Evolutionary conservation across 2,888 invertebrate species (phyloP).

Genomic region (Macropis europaea): DNA sequence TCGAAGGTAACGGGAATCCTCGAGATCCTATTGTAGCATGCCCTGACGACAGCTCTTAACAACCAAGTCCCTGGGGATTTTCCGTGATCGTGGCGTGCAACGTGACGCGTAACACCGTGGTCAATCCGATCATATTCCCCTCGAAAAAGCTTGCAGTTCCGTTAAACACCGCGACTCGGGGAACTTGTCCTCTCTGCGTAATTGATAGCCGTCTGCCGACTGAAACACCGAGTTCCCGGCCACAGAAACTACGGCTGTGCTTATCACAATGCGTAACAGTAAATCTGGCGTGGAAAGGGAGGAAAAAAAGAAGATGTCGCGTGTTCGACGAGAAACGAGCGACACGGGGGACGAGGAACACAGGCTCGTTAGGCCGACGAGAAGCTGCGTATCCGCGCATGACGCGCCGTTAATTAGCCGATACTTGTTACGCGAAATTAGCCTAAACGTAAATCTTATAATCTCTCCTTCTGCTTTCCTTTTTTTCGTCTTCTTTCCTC

Average conservation of each 20-base stretch:
- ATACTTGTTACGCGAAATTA: slow-evolving; percentile 50
- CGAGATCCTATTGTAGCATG: not conserved
- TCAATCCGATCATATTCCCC: slow-evolving; percentile 23
- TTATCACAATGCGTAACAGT: slow-evolving; percentile 48
- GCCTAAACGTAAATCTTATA: slow-evolving; percentile 48
- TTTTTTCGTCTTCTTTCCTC: not conserved
- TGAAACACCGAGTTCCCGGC: slow-evolving; percentile 1
- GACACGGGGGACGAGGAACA: not conserved
- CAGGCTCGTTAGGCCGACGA: slow-evolving; percentile 25
- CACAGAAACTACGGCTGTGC: slow-evolving; percentile 18
- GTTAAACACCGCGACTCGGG: slow-evolving; percentile 8
- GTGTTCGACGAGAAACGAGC: not conserved
- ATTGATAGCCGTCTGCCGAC: slow-evolving; percentile 31
- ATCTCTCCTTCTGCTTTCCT: slow-evolving; percentile 4
- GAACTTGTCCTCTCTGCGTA: slow-evolving; percentile 28
- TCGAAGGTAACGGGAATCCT: slow-evolving; percentile 11
- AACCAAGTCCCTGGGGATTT: not conserved
- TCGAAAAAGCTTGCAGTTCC: slow-evolving; percentile 14
- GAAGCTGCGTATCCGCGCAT: not conserved
- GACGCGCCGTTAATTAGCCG: slow-evolving; percentile 45
- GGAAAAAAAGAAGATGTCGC: not conserved
- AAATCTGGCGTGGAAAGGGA: slow-evolving; percentile 3
- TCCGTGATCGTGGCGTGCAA: slow-evolving; percentile 13
- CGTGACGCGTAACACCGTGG: slow-evolving; percentile 3
- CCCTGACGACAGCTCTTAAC: not conserved